These are phyloP conservation scores for Heteromurus nitidus DNA, from an alignment of 2,888 invertebrate species.

Conservation along the genomic window DNA sequence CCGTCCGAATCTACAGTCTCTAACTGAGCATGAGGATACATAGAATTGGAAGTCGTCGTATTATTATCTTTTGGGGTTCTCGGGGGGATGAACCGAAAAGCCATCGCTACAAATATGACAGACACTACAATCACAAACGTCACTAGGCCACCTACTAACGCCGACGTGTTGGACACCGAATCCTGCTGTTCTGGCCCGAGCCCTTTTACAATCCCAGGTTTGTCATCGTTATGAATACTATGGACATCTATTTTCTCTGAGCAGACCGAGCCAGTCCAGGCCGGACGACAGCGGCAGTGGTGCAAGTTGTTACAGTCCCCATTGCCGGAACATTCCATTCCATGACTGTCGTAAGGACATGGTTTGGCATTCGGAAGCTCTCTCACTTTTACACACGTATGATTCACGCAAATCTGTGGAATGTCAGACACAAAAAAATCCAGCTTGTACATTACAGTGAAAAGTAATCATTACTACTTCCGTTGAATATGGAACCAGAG, in stretches of 20 bases:
- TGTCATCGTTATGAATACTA: constrained; percentile 35
- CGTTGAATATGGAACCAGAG: not conserved
- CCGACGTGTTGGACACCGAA: constrained; percentile 63
- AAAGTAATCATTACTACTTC: too few relatives aligned
- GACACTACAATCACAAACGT: constrained; percentile 66
- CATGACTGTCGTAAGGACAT: constrained; percentile 58
- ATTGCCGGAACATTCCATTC: constrained; percentile 64
- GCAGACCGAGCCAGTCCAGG: constrained; percentile 63
- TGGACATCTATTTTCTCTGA: constrained; percentile 46
- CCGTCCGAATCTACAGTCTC: constrained; percentile 66
- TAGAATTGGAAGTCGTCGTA: constrained; percentile 26
- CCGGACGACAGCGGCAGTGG: constrained; percentile 61
- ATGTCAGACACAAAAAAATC: too few relatives aligned
- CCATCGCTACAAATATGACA: constrained; percentile 67
- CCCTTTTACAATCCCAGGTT: constrained; percentile 57
- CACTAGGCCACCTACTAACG: constrained; percentile 64
- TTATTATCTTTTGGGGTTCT: constrained; percentile 67
- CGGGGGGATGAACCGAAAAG: constrained; percentile 65
- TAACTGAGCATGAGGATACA: constrained; percentile 63
- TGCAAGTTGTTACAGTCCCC: constrained; percentile 69
- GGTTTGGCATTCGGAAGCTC: constrained; percentile 51
- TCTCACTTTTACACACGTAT: constrained; percentile 61
- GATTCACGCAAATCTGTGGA: constrained; percentile 64
- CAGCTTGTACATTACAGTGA: too few relatives aligned
- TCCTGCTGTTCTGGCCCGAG: constrained; percentile 67